Conservation (phyloP, 30 jellyfish, hydroid and myxozoan species). For the Turritopsis rubra region DNA sequence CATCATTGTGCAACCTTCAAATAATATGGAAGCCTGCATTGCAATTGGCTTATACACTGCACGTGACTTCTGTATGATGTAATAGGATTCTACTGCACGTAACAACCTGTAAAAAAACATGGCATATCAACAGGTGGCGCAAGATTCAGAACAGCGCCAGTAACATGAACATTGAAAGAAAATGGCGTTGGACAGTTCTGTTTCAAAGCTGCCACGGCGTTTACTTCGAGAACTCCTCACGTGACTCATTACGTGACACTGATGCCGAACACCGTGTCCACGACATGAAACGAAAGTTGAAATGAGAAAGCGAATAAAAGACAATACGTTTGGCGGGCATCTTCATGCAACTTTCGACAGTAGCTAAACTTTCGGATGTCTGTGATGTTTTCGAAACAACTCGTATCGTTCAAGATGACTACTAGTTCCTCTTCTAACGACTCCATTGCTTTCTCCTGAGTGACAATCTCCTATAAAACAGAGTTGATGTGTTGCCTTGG, state of each 20-base stretch:
- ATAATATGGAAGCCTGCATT: constrained; percentile 66
- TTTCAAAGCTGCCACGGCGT: too few species aligned
- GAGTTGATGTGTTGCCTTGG: too few species aligned
- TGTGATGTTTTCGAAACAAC: constrained; percentile 33
- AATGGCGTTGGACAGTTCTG: background rate
- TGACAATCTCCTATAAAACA: constrained; percentile 47
- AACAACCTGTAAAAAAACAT: constrained; percentile 31
- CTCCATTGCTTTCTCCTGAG: constrained; percentile 34
- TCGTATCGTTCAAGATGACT: constrained; percentile 29
- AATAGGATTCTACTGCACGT: constrained; percentile 47
- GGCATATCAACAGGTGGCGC: background rate
- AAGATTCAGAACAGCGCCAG: background rate
- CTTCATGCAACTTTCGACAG: constrained; percentile 46
- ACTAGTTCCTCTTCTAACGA: constrained; percentile 55
- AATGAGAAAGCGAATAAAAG: background rate
- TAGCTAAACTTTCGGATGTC: constrained; percentile 32
- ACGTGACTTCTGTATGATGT: constrained; percentile 48
- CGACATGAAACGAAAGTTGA: background rate
- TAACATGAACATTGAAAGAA: too few species aligned
- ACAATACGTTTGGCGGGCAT: constrained; percentile 52
- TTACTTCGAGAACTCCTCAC: too few species aligned
- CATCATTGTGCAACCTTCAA: constrained; percentile 59
- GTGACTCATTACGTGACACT: too few species aligned
- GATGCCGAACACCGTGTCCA: too few species aligned
- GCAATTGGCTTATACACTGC: constrained; percentile 77